phyloP scores from a whole-genome alignment of 2,797 vertebrate species.

The Monodelphis domestica region DNA sequence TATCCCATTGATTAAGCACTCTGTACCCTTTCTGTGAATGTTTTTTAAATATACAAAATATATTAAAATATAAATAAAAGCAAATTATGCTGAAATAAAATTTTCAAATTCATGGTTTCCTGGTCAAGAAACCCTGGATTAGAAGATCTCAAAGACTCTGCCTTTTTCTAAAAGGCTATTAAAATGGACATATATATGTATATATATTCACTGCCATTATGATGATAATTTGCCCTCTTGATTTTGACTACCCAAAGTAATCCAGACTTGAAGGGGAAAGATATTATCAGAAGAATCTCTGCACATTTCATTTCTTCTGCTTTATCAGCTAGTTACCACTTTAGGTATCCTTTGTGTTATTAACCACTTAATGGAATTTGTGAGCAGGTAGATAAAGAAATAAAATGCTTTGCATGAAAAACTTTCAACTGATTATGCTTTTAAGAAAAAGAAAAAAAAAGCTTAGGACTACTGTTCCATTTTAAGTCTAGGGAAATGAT shows the following conservation, averaged over 20 bases:
- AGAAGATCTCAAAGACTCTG: background rate
- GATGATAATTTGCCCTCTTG: conserved; percentile 44
- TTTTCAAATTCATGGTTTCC: background rate
- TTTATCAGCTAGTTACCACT: conserved; percentile 70
- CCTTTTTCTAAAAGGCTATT: too few species aligned
- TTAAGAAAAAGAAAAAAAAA: conserved; percentile 47
- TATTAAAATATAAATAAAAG: background rate
- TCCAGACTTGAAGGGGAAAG: conserved; percentile 38
- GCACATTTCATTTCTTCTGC: conserved; percentile 61
- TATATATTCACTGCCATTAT: conserved; percentile 19
- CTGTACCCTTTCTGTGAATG: background rate
- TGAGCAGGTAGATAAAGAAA: conserved; percentile 60
- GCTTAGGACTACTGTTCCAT: conserved; percentile 45
- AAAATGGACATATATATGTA: too few species aligned
- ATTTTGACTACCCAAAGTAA: conserved; percentile 53
- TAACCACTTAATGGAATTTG: conserved; percentile 61
- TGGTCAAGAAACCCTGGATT: background rate
- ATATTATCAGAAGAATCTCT: conserved; percentile 32
- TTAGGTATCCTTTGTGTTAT: conserved; percentile 65
- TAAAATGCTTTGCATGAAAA: conserved; percentile 72
- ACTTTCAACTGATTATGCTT: conserved; percentile 51
- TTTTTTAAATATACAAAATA: background rate
- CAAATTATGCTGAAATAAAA: background rate
- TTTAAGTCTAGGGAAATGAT: conserved; percentile 65
- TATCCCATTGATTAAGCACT: background rate